Evolutionary conservation across 2,113 vertebrate genomes (phyloP).

Genomic region (Prinia subflava): DNA sequence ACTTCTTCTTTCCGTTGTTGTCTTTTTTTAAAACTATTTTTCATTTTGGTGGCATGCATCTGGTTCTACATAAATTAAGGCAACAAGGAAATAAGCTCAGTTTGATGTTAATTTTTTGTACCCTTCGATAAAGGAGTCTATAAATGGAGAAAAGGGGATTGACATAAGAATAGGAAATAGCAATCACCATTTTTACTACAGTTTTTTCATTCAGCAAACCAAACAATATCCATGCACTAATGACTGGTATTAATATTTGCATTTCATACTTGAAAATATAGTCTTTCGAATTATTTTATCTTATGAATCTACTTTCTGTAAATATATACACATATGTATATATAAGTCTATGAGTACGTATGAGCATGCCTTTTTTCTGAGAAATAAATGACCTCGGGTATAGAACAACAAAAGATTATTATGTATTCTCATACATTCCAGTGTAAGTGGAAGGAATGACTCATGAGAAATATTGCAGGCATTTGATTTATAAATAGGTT

Average conservation of each 20-base stretch:
- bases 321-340: neutral
- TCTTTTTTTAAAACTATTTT: neutral
- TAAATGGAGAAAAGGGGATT: neutral
- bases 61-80: neutral
- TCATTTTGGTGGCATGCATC: neutral
- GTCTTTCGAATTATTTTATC: neutral
- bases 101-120: neutral
- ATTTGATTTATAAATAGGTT: slow-evolving; percentile 37
- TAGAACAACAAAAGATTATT: neutral
- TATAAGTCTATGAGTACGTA: accelerated
- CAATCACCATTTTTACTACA: neutral
- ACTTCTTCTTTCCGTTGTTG: neutral
- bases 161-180: neutral
- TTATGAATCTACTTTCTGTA: neutral
- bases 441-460: slow-evolving; percentile 4
- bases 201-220: neutral
- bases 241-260: neutral
- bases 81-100: neutral
- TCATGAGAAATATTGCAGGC: slow-evolving; percentile 33
- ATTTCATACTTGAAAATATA: neutral
- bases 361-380: neutral
- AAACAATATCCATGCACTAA: neutral
- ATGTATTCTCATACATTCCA: neutral
- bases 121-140: neutral
- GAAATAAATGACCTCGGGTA: neutral